Evolutionary conservation across 2,888 invertebrate species (phyloP), one percentile per base, ranked within the genome.

Genomic region (Caenorhabditis afra): DNA sequence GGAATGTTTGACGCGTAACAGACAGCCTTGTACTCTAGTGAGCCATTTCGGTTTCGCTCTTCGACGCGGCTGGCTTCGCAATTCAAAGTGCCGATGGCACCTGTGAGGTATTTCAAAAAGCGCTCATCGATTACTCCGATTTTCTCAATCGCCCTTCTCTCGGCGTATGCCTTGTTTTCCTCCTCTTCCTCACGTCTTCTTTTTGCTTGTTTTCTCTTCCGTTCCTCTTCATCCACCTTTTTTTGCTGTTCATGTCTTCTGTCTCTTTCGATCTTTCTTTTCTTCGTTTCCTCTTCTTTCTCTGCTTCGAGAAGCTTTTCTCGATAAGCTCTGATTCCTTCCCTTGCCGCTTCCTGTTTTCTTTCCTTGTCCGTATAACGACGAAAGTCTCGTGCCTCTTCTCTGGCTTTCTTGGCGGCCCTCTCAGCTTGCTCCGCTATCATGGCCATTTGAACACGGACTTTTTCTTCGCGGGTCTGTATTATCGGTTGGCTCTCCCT

Each of bases 1-100:
- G 77, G 70, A 18, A 77, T 71, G 37, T 77, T 77, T 3, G 59
- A 37, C 0, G 64, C 45, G n/a, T 70, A 39, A 12, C 64, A 70
- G 16, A 29, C 44, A 7, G 44, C 39, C 12, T 47, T 55, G 62
- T 62, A 70, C 29, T 22, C 44, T 53, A n/a, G 16, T 49, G 11
- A 14, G 4, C 29, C 29, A 29, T 29, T 29, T 29, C 29, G 29
- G 7, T 29, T 29, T 7, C 29, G 29, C 7, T 29, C 29, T 29
- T 70, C 62, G 3, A 53, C 47, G 16, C 45, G 44, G 0, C 20
- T 8, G 10, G 52, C 44, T 55, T 62, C 44, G 20, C 10, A 35
- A n/a, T 55, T 45, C 3, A 70, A 10, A 1, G 20, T 18, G 22
- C 70, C 70, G 18, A 70, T 23, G 4, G 62, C 70, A 4, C 61